Evolutionary conservation across 2,113 vertebrate species (phyloP).

Genomic region (Cygnus buccinator): DNA sequence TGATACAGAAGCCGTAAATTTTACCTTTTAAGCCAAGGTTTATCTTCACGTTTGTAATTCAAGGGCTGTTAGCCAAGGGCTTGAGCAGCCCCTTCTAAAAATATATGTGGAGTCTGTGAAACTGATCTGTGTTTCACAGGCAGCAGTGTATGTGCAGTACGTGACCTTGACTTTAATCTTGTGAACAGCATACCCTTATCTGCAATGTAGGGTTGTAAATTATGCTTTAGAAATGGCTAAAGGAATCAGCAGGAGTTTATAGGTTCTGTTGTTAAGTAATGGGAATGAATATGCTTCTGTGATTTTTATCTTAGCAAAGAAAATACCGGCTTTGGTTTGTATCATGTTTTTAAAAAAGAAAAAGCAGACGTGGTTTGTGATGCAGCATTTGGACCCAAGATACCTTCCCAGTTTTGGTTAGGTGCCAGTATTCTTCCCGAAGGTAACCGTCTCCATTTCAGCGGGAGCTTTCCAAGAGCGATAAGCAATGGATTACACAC

Average conservation of each 20-base stretch:
- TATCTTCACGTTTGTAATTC: conserved; percentile 15
- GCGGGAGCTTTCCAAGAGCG: not conserved
- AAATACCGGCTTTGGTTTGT: not conserved
- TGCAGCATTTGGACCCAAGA: not conserved
- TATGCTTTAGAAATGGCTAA: conserved; percentile 7
- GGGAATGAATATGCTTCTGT: conserved; percentile 41
- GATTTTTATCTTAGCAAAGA: conserved; percentile 31
- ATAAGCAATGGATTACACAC: not conserved
- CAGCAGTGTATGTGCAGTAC: not conserved
- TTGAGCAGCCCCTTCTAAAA: conserved; percentile 51
- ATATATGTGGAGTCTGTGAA: conserved; percentile 23
- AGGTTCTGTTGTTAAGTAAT: conserved; percentile 40
- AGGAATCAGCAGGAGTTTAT: not conserved
- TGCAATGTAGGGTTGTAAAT: conserved; percentile 14
- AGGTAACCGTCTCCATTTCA: not conserved
- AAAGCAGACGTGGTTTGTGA: not conserved
- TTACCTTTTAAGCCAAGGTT: conserved; percentile 28
- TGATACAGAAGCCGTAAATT: not conserved
- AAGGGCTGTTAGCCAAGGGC: conserved; percentile 1
- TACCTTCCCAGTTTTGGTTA: not conserved
- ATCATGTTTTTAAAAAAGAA: not conserved
- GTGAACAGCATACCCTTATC: not conserved
- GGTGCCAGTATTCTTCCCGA: not conserved
- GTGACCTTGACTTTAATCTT: conserved; percentile 64
- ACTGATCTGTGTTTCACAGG: conserved; percentile 13